These are phyloP conservation scores for Nebria brevicollis DNA, from an alignment of 2,888 invertebrate species.

Conservation along the genomic window DNA sequence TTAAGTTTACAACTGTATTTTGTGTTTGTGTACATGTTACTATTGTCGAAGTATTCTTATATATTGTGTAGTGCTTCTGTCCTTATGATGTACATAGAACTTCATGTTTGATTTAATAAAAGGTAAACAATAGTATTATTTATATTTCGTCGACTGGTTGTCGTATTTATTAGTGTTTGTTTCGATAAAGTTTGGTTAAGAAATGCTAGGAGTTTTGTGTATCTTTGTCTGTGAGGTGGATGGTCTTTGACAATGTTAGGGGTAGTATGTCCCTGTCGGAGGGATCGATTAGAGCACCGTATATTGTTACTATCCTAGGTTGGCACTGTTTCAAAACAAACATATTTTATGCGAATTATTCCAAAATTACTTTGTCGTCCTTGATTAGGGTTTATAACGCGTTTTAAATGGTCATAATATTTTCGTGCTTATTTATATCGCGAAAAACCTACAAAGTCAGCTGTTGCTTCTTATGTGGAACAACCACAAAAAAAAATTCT, in stretches of 20 bases:
- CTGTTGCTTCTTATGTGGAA: background rate
- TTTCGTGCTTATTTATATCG: background rate
- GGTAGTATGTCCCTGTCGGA: constrained; percentile 34
- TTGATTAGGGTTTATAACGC: background rate
- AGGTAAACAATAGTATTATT: constrained; percentile 35
- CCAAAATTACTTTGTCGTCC: background rate
- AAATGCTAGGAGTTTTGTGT: constrained; percentile 17
- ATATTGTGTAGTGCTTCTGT: constrained; percentile 25
- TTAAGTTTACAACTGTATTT: constrained; percentile 34
- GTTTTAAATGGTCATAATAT: background rate
- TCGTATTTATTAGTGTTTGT: background rate
- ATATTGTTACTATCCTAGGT: constrained; percentile 32
- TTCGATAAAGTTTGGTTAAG: background rate
- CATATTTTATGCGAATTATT: background rate
- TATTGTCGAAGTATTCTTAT: constrained; percentile 21
- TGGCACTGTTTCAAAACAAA: constrained; percentile 2
- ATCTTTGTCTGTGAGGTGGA: constrained; percentile 18
- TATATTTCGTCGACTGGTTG: background rate
- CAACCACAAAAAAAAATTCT: background rate
- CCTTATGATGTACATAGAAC: constrained; percentile 24
- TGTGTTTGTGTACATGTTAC: constrained; percentile 42
- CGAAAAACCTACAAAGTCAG: background rate
- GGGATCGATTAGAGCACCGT: constrained; percentile 39
- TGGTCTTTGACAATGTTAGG: constrained; percentile 30
- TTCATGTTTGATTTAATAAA: constrained; percentile 45